Evolutionary conservation across 2,888 invertebrate species (phyloP).

Genomic region (Torymus tubicola): DNA sequence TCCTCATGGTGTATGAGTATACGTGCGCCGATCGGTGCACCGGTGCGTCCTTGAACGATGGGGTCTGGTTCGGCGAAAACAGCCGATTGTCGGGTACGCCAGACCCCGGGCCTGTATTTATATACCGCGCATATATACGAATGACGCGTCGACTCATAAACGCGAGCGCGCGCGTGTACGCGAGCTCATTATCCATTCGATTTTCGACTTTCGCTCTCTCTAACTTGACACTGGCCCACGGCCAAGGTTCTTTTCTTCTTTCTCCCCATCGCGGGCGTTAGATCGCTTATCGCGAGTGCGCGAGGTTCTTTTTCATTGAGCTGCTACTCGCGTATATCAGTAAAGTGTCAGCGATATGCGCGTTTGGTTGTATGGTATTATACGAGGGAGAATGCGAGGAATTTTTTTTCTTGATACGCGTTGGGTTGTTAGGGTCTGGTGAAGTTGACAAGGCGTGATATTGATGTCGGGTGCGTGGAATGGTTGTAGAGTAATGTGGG

Average conservation of each 20-base stretch:
- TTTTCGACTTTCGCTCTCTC: conserved; percentile 58
- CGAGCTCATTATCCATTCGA: conserved; percentile 48
- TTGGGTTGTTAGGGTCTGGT: no score
- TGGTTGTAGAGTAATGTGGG: no score
- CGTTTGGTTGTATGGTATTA: no score
- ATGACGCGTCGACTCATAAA: conserved; percentile 5
- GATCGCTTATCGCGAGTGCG: conserved; percentile 30
- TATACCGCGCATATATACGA: conserved; percentile 3
- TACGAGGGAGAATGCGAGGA: no score
- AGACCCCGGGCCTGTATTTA: conserved; percentile 47
- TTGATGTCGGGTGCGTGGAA: no score
- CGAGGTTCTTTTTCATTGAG: no score
- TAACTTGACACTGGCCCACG: conserved; percentile 44
- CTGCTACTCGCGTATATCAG: no score
- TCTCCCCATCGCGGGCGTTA: conserved; percentile 45
- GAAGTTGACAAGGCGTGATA: no score
- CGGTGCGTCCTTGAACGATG: conserved; percentile 9
- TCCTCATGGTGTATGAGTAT: conserved; percentile 39
- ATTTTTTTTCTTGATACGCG: neutral
- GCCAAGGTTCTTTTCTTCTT: conserved; percentile 54
- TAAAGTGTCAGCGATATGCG: no score
- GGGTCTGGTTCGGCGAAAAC: conserved; percentile 19
- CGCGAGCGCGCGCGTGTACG: neutral
- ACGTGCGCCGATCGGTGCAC: neutral
- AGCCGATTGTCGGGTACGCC: conserved; percentile 33